phyloP scores from a whole-genome alignment of 2,797 vertebrate genomes.

The Pteronotus mesoamericanus region DNA sequence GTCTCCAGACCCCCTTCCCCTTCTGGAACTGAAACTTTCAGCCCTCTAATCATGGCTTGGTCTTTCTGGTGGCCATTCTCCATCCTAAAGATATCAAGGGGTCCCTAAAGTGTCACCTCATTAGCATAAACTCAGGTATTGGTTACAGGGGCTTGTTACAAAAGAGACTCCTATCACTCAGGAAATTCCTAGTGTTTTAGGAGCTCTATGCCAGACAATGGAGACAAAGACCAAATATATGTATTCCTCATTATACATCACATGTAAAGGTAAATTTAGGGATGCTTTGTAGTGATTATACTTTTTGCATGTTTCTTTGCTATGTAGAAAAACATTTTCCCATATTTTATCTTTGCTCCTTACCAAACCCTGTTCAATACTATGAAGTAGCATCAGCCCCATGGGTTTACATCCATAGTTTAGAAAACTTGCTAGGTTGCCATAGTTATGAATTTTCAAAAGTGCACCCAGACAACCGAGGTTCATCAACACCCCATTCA shows the following conservation, averaged over 20 bases:
- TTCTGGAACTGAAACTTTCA: background rate
- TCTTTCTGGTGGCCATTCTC: background rate
- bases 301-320: background rate
- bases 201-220: background rate
- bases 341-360: background rate
- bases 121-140: background rate
- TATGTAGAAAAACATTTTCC: background rate
- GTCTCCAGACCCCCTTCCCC: background rate
- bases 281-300: background rate
- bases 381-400: background rate
- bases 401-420: background rate
- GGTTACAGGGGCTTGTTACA: background rate
- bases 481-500: slow-evolving; percentile 39
- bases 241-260: background rate
- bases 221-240: background rate
- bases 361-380: background rate
- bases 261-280: background rate
- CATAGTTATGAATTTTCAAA: slow-evolving; percentile 24
- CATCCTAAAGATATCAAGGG: background rate
- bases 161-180: background rate
- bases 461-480: background rate
- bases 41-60: background rate
- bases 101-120: background rate
- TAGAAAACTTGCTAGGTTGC: slow-evolving; percentile 4
- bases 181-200: background rate